A percentile compares a stretch with the other conserved stretches of the same genome.
Evolutionary conservation across 2,797 vertebrate species (phyloP).

Genomic region (Periparus ater): DNA sequence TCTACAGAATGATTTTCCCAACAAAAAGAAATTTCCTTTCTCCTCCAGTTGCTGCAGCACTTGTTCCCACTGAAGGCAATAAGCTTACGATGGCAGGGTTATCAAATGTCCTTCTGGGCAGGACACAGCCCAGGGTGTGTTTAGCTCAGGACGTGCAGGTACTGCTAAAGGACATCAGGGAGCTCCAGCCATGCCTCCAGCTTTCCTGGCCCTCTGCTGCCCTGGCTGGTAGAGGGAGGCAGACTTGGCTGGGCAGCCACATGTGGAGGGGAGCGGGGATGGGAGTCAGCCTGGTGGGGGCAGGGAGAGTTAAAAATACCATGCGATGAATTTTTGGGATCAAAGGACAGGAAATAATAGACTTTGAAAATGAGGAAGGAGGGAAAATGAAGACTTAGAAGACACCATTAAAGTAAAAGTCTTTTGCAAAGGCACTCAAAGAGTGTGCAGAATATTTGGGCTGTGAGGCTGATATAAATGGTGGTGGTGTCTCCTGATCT

Average conservation of each 20-base stretch:
- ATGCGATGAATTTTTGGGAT: constrained; percentile 11
- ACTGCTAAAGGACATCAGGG: accelerated
- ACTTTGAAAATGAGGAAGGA: constrained; percentile 34
- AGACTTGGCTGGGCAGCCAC: not conserved
- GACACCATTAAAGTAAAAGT: constrained; percentile 21
- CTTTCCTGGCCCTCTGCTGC: not conserved
- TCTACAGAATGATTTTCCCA: not conserved
- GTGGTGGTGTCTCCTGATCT: not conserved
- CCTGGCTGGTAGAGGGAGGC: not conserved
- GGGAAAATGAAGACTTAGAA: constrained; percentile 33
- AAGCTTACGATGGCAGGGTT: not conserved
- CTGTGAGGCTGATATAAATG: not conserved
- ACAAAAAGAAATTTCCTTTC: not conserved
- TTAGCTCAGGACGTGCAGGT: not conserved
- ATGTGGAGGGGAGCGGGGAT: not conserved
- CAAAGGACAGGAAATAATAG: constrained; percentile 33
- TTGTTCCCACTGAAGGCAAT: not conserved
- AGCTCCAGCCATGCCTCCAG: not conserved
- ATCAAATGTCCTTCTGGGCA: not conserved
- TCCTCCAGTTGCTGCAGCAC: accelerated
- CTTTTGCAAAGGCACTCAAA: constrained; percentile 31
- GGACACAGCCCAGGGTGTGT: not conserved
- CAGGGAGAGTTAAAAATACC: constrained; percentile 20
- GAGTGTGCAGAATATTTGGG: not conserved
- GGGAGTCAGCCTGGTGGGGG: not conserved